A percentile compares a stretch with the other conserved stretches of the same genome.
phyloP scores from a whole-genome alignment of 2,888 invertebrate species.

The Marronus borbonicus region DNA sequence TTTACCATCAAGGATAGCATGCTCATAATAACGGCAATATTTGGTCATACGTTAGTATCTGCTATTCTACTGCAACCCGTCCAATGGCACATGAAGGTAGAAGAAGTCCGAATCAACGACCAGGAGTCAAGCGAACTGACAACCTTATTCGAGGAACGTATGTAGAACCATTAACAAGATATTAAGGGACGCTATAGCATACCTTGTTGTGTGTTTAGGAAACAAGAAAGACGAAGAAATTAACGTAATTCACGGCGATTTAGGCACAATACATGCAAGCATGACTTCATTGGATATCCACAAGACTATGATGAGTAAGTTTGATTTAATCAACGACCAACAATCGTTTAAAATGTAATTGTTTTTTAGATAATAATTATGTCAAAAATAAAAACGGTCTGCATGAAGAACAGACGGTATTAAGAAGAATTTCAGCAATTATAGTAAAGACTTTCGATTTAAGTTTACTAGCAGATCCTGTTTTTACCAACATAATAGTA shows the following conservation, averaged over 20 bases:
- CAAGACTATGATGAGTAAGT: not conserved
- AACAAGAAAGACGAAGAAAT: not conserved
- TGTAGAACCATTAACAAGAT: not conserved
- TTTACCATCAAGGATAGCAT: conserved; percentile 77
- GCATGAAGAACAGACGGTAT: conserved; percentile 42
- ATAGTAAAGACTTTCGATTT: conserved; percentile 75
- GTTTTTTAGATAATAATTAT: conserved; percentile 1
- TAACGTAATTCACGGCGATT: conserved; percentile 7
- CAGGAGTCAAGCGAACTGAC: not conserved
- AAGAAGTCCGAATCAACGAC: not conserved
- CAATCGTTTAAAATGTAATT: not conserved
- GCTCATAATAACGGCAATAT: conserved; percentile 76
- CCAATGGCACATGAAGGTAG: conserved; percentile 75
- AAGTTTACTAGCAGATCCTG: conserved; percentile 74
- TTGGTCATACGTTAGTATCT: conserved; percentile 76
- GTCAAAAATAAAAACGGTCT: not conserved
- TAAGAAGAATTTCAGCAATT: conserved; percentile 60
- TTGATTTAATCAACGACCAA: not conserved
- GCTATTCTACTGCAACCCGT: conserved; percentile 78
- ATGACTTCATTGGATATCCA: conserved; percentile 11
- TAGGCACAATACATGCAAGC: conserved; percentile 25
- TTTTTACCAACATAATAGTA: conserved; percentile 76
- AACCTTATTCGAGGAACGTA: conserved; percentile 59
- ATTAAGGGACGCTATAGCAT: not conserved
- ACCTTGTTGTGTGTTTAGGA: conserved; percentile 4